phyloP scores from a whole-genome alignment of 2,888 invertebrate genomes.

The Phortica okadai region DNA sequence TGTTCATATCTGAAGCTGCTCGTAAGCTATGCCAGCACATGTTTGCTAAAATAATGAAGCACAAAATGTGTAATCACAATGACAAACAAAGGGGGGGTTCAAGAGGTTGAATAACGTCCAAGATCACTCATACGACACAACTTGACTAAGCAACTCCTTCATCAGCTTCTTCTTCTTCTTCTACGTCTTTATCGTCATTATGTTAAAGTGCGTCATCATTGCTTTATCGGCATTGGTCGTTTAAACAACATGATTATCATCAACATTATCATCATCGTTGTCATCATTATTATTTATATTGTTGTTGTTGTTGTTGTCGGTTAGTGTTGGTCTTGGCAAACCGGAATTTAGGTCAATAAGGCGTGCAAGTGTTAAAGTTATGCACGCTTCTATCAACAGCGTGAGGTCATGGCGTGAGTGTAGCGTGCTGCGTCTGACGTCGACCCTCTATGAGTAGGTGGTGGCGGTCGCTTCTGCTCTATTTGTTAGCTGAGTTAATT shows the following conservation, averaged over 20 bases:
- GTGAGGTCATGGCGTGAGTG: background rate
- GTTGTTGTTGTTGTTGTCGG: background rate
- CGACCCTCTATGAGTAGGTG: background rate
- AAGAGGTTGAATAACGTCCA: background rate
- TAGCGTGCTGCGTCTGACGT: background rate
- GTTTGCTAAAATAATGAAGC: constrained; percentile 16
- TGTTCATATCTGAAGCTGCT: background rate
- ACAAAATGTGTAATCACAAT: background rate
- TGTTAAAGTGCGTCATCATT: constrained; percentile 6
- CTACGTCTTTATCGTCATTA: background rate
- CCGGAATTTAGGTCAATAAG: constrained; percentile 29
- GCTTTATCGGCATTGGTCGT: background rate
- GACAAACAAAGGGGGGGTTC: background rate
- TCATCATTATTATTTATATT: background rate
- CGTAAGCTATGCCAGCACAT: background rate
- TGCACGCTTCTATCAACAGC: background rate
- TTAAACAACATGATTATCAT: background rate
- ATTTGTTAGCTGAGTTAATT: constrained; percentile 24
- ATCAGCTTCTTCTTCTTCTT: background rate
- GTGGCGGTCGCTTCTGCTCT: constrained; percentile 20
- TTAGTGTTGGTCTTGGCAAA: background rate
- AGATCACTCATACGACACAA: background rate
- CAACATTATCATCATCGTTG: background rate
- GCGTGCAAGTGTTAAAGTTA: constrained; percentile 28
- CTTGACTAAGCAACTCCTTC: background rate